phyloP scores from a whole-genome alignment of 2,888 invertebrate genomes.

The Drosophila formosana region DNA sequence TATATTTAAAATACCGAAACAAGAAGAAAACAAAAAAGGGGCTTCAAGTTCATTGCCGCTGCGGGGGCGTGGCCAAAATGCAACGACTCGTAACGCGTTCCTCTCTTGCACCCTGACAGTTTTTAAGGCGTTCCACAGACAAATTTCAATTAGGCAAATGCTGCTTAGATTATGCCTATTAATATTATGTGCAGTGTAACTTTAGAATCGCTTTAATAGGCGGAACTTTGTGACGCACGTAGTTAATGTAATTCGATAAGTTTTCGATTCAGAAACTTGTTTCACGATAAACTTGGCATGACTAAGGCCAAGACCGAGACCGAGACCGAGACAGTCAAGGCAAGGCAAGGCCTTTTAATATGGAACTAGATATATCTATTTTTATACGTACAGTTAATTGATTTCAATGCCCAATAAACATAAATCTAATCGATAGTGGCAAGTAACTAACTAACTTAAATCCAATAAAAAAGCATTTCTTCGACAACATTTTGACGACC shows the following conservation, averaged over 20 bases:
- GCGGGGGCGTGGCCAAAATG: constrained; percentile 53
- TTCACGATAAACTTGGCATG: constrained; percentile 60
- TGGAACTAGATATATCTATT: constrained; percentile 15
- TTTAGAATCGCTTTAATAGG: constrained; percentile 44
- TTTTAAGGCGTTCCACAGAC: constrained; percentile 26
- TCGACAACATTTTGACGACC: constrained; percentile 21
- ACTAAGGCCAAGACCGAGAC: constrained; percentile 52
- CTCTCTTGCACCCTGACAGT: constrained; percentile 22
- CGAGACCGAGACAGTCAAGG: constrained; percentile 35
- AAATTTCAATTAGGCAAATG: constrained; percentile 50
- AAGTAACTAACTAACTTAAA: constrained; percentile 22
- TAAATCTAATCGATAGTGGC: constrained; percentile 16
- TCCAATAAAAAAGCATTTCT: constrained; percentile 18
- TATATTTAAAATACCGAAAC: constrained; percentile 42
- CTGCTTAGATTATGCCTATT: constrained; percentile 26
- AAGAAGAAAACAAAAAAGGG: constrained; percentile 8
- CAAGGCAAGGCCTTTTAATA: constrained; percentile 38
- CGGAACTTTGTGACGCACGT: constrained; percentile 59
- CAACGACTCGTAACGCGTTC: constrained; percentile 23
- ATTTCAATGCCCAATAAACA: constrained; percentile 20
- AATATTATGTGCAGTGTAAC: constrained; percentile 29
- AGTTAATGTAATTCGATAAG: constrained; percentile 55
- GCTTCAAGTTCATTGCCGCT: constrained; percentile 60
- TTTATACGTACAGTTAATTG: constrained; percentile 37
- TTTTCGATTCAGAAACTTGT: constrained; percentile 62